Evolutionary conservation across 2,888 invertebrate species (phyloP).

Genomic region (Tinea trinotella): DNA sequence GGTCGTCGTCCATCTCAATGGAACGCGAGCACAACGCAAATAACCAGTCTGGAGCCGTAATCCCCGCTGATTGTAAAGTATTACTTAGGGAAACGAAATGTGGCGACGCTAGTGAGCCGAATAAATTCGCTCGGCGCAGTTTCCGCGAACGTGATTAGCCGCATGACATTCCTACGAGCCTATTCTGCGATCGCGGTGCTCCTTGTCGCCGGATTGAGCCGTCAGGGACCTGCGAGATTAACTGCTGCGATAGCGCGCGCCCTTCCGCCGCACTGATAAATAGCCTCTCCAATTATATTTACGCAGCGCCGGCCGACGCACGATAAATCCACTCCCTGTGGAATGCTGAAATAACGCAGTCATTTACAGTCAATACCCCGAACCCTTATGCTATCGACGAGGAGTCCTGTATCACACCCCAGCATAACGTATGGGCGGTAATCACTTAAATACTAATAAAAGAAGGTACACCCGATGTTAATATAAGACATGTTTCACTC

Average conservation of each 20-base stretch:
- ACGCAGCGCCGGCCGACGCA: slow-evolving; percentile 60
- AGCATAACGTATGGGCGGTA: background rate
- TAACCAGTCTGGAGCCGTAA: slow-evolving; percentile 29
- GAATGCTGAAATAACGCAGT: slow-evolving; percentile 56
- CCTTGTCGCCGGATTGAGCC: slow-evolving; percentile 57
- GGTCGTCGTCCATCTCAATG: slow-evolving; percentile 29
- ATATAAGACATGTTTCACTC: background rate
- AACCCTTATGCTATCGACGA: slow-evolving; percentile 31
- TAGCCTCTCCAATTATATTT: slow-evolving; percentile 70
- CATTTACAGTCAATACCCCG: slow-evolving; percentile 40
- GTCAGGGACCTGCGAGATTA: slow-evolving; percentile 57
- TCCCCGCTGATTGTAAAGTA: slow-evolving; percentile 46
- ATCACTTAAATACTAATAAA: slow-evolving; percentile 10
- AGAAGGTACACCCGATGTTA: slow-evolving; percentile 1
- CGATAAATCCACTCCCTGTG: slow-evolving; percentile 51
- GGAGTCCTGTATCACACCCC: slow-evolving; percentile 38
- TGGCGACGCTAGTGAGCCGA: slow-evolving; percentile 18
- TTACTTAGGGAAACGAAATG: slow-evolving; percentile 24
- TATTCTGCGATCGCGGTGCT: background rate
- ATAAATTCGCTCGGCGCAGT: slow-evolving; percentile 35
- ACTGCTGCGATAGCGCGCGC: slow-evolving; percentile 58
- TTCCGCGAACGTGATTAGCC: slow-evolving; percentile 21
- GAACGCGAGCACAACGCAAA: slow-evolving; percentile 28
- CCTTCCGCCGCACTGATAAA: slow-evolving; percentile 67
- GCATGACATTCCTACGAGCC: slow-evolving; percentile 1